Evolutionary conservation across 1,140 invertebrate species (phyloP).

Genomic region (Rhagoletis zephyria): DNA sequence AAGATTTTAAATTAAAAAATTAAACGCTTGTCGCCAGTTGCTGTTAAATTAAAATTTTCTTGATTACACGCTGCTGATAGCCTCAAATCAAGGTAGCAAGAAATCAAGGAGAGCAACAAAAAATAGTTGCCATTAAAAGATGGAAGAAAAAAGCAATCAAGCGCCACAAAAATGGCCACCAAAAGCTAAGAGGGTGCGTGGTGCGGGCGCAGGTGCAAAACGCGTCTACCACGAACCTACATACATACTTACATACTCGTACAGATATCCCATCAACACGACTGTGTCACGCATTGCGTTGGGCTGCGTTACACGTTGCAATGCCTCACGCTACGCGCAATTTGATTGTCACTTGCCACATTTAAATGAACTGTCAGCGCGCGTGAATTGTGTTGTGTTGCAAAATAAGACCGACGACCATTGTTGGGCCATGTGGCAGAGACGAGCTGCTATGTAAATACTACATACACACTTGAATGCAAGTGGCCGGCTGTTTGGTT

Average conservation of each 20-base stretch:
- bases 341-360: slow-evolving; percentile 47
- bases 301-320: neutral
- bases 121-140: neutral
- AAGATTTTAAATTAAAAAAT: slow-evolving; percentile 2
- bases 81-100: neutral
- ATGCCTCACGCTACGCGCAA: neutral
- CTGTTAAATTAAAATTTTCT: slow-evolving; percentile 12
- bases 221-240: no score
- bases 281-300: neutral
- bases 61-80: slow-evolving; percentile 2
- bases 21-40: slow-evolving; percentile 11
- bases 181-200: neutral
- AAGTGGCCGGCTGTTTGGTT: neutral
- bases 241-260: no score
- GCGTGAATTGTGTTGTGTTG: slow-evolving; percentile 7
- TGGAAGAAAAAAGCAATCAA: neutral
- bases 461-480: no score
- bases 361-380: slow-evolving; percentile 14
- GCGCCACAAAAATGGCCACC: neutral
- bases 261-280: no score
- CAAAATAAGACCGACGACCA: neutral
- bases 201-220: neutral
- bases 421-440: neutral
- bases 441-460: neutral
- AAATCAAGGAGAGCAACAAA: neutral